Conservation (phyloP, 2,113 vertebrate species). For the Coturnix japonica region DNA sequence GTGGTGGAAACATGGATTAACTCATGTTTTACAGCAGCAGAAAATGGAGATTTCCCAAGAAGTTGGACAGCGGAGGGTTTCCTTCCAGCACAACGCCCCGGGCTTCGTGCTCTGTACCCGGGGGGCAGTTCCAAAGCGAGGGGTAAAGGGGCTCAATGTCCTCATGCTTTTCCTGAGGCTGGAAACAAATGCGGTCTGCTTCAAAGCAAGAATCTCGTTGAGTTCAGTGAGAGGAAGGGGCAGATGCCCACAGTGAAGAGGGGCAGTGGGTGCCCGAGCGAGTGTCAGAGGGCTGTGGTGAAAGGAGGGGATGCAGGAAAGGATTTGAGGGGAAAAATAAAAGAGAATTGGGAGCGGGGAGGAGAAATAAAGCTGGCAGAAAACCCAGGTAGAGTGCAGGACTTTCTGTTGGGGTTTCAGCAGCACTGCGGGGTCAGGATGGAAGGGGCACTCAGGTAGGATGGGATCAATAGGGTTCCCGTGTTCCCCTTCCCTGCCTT, state of each 20-base stretch:
- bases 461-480: background rate
- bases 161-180: background rate
- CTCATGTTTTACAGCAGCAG: slow-evolving; percentile 47
- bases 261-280: background rate
- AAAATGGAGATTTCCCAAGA: background rate
- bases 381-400: background rate
- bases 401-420: background rate
- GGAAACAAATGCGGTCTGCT: background rate
- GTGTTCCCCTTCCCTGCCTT: background rate
- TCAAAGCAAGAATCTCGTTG: background rate
- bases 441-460: background rate
- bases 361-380: background rate
- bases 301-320: background rate
- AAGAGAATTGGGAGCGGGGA: background rate
- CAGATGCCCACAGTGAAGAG: accelerated
- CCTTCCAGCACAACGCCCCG: background rate
- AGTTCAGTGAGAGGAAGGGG: background rate
- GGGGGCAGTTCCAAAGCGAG: background rate
- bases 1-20: slow-evolving; percentile 49
- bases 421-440: background rate
- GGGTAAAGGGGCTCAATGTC: background rate
- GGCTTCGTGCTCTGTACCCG: background rate
- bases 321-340: background rate
- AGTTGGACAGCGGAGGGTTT: background rate
- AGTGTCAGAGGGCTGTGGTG: background rate